A percentile compares a stretch with the other conserved stretches of the same genome.
These are phyloP conservation scores for Drosophila rhopaloa DNA, from an alignment of 1,140 invertebrate genomes.

Conservation along the genomic window DNA sequence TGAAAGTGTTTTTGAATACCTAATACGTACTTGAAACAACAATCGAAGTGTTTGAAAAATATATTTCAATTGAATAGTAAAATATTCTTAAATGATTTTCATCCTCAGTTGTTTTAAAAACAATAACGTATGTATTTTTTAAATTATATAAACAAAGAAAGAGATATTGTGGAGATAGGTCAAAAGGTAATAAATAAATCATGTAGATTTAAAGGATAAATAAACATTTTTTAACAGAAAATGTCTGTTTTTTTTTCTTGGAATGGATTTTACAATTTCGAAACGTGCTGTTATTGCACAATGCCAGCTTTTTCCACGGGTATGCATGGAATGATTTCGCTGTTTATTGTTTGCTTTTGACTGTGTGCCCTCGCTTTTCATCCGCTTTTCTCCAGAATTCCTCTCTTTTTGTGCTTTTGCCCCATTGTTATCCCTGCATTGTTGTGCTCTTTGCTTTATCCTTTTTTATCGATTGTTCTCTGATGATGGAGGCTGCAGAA, in stretches of 20 bases:
- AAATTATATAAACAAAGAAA: too few species aligned
- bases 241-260: not conserved
- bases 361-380: constrained; percentile 38
- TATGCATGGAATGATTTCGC: constrained; percentile 28
- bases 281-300: constrained; percentile 18
- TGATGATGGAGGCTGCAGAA: constrained; percentile 43
- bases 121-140: too few species aligned
- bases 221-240: too few species aligned
- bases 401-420: constrained; percentile 24
- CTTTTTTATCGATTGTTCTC: constrained; percentile 62
- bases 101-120: too few species aligned
- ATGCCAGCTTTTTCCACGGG: constrained; percentile 2
- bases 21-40: too few species aligned
- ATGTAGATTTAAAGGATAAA: too few species aligned
- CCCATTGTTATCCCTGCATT: constrained; percentile 53
- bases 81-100: too few species aligned
- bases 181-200: too few species aligned
- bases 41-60: too few species aligned
- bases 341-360: constrained; percentile 52
- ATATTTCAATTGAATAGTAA: too few species aligned
- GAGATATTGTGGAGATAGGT: too few species aligned
- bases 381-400: constrained; percentile 8
- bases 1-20: not conserved
- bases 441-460: constrained; percentile 58
- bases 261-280: constrained; percentile 24